Conservation (phyloP, 1,140 invertebrate species). For the Megalonaias nervosa region DNA sequence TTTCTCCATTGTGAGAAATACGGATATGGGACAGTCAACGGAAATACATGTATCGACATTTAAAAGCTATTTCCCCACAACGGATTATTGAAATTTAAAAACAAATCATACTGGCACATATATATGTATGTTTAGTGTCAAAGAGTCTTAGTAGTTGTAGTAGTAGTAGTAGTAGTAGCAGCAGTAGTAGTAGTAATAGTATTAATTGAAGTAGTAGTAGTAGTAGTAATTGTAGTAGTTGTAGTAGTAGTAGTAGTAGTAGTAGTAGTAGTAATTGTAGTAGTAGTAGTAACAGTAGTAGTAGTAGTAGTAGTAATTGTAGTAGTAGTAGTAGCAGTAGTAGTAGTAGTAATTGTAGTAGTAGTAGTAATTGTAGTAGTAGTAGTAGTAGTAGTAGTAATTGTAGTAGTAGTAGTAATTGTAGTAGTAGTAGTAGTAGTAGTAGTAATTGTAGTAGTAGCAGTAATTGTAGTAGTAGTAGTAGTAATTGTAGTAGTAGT, state of each 20-base stretch:
- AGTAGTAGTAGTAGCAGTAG: constrained; percentile 17
- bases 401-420: constrained; percentile 5
- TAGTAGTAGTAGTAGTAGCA: constrained; percentile 4
- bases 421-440: constrained; percentile 6
- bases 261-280: not conserved
- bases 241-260: constrained; percentile 22
- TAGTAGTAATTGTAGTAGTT: not conserved
- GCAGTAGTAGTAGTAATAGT: not conserved
- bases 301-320: constrained; percentile 4
- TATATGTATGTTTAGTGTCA: not conserved
- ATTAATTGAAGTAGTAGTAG: constrained; percentile 11
- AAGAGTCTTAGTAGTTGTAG: not conserved
- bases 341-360: not conserved
- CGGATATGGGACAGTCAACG: no score
- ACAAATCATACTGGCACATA: not conserved
- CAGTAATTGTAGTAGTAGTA: constrained; percentile 2
- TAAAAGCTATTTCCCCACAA: no score
- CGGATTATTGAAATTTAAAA: no score
- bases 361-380: constrained; percentile 2
- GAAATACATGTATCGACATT: no score
- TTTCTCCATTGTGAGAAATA: no score
- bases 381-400: constrained; percentile 10
- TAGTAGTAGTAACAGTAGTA: not conserved
- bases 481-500: not conserved
- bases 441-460: not conserved